Percentiles rank a stretch among this genome's conserved stretches.
phyloP scores from a whole-genome alignment of 2,888 invertebrate genomes.

The Sinopyrophorus schimmeli region DNA sequence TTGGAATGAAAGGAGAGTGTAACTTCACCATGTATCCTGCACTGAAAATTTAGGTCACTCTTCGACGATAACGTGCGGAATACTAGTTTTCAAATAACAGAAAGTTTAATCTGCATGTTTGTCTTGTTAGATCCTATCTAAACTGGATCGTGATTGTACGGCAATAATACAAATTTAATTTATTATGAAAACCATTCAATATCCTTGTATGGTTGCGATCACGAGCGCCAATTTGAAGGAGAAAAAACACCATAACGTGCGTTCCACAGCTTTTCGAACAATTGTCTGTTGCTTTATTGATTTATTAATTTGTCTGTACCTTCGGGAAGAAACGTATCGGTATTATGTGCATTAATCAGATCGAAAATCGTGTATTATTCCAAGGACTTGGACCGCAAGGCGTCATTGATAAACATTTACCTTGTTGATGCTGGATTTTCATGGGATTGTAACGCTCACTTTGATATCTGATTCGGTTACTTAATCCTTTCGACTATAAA shows the following conservation, averaged over 20 bases:
- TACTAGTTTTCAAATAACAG: conserved; percentile 9
- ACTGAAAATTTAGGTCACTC: conserved; percentile 8
- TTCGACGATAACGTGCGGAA: conserved; percentile 6
- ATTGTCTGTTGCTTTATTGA: too few species aligned
- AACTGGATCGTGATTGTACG: conserved; percentile 2
- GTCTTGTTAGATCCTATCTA: conserved; percentile 5
- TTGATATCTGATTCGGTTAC: too few species aligned
- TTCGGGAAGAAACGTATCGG: too few species aligned
- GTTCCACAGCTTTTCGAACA: too few species aligned
- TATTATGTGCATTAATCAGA: conserved; percentile 9
- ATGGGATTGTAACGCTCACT: conserved; percentile 12
- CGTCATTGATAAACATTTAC: conserved; percentile 7
- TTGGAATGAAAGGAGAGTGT: too few species aligned
- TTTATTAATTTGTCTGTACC: too few species aligned
- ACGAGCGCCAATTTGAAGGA: too few species aligned
- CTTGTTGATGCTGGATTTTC: too few species aligned
- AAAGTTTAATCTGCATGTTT: conserved; percentile 12
- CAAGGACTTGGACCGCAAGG: conserved; percentile 13
- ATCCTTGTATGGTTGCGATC: too few species aligned
- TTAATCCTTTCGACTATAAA: too few species aligned
- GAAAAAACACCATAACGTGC: too few species aligned
- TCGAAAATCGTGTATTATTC: conserved; percentile 4
- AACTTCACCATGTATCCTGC: too few species aligned
- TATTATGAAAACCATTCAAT: conserved; percentile 4
- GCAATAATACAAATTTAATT: conserved; percentile 1